Conservation (phyloP, 2,888 invertebrate genomes). For the Hoplodrina blanda region DNA sequence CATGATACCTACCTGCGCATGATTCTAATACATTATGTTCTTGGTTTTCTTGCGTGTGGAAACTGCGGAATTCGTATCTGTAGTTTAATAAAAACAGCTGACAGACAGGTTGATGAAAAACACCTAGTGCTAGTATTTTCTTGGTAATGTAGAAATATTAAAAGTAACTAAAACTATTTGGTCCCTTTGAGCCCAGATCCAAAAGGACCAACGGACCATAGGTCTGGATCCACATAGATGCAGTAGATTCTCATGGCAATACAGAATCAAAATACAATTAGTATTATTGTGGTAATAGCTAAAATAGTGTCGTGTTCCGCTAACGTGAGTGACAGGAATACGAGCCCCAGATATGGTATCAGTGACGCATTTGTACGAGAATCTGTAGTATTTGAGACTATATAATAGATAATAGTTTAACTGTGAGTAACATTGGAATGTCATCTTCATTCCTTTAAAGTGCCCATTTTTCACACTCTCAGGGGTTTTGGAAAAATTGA, state of each 20-base stretch:
- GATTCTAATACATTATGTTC: conserved; percentile 33
- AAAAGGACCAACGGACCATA: background rate
- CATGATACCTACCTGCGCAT: conserved; percentile 50
- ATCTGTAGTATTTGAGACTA: conserved; percentile 32
- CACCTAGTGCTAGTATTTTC: too few species aligned
- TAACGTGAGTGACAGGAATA: conserved; percentile 54
- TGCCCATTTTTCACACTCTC: background rate
- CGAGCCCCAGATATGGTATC: conserved; percentile 56
- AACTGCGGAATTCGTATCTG: background rate
- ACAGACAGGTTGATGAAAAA: background rate
- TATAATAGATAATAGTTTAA: conserved; percentile 31
- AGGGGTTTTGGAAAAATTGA: too few species aligned
- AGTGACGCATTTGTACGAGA: conserved; percentile 38
- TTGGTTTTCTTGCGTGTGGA: conserved; percentile 12
- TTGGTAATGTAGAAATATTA: too few species aligned
- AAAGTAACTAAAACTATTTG: background rate
- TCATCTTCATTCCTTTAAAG: background rate
- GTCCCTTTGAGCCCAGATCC: background rate
- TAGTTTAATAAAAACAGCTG: background rate
- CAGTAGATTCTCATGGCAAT: background rate
- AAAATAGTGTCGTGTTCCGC: conserved; percentile 5
- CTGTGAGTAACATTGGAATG: conserved; percentile 17
- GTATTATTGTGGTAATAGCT: conserved; percentile 11
- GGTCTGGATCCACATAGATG: too few species aligned
- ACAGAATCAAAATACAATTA: background rate